Evolutionary conservation across 2,113 vertebrate species (phyloP).

Genomic region (Nannospalax galili): DNA sequence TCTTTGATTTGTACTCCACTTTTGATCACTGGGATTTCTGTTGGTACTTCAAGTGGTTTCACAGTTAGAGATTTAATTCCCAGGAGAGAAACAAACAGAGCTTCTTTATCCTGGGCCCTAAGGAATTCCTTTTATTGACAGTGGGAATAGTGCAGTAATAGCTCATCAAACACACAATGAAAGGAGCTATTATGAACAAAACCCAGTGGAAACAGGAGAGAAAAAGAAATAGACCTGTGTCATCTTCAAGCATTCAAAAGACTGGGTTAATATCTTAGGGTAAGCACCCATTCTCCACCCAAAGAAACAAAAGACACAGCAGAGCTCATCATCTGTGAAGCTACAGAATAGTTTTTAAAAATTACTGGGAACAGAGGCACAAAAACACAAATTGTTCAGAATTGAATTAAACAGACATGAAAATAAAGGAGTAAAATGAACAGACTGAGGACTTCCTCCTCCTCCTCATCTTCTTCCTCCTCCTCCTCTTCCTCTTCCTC

Average conservation of each 20-base stretch:
- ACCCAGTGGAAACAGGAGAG: background rate
- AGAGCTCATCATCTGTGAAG: background rate
- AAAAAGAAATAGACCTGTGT: background rate
- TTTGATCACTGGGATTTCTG: background rate
- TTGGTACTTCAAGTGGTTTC: background rate
- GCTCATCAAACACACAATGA: background rate
- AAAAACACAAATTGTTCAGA: background rate
- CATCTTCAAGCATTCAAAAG: background rate
- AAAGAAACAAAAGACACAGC: background rate
- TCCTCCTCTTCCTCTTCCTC: background rate
- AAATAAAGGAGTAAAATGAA: background rate
- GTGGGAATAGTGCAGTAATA: background rate
- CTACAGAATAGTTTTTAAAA: background rate
- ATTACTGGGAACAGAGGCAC: background rate
- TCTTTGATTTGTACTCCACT: background rate
- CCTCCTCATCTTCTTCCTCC: background rate
- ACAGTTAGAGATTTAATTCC: background rate
- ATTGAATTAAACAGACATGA: background rate
- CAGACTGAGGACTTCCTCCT: background rate
- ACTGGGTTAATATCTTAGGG: background rate
- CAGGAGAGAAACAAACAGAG: background rate
- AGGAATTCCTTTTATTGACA: background rate
- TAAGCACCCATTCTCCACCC: background rate
- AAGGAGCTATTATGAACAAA: background rate
- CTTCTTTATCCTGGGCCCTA: background rate